Evolutionary conservation across 2,113 vertebrate genomes (phyloP), one percentile per base, ranked within the genome.

Genomic region (Protobothrops flavoviridis): DNA sequence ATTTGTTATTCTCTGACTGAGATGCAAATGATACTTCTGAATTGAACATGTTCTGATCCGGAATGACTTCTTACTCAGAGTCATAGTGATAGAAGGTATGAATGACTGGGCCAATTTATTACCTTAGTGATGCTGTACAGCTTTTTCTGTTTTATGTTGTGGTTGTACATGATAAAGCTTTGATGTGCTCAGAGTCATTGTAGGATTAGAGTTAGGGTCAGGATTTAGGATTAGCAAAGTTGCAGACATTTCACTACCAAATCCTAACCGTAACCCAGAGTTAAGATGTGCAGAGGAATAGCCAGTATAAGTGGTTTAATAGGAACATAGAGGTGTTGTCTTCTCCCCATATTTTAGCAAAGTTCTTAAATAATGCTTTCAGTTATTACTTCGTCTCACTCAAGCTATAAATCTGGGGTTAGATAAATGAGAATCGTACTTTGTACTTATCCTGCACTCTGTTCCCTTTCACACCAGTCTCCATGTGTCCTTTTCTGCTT

Each of bases 1-100:
- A 96, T 96, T 93, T 96, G 95, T 91, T 96, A 92, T 93, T 94
- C 94, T 96, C 87, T 94, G 61, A 94, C 94, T n/a, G 39, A 89
- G 50, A 17, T 85, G 15, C 93, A 93, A 87, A 89, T 64, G 90
- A 11, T 53, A 87, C 88, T 21, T 85, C 91, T 39, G 21, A 23
- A 91, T 85, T 89, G 94, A 94, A 21, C 12, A 24, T 86, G 39
- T 39, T 85, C 24, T 94, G 94, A 89, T 56, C 55, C 91, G 85
- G 64, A 26, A 23, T 87, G 56, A 95, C 85, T 21, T 95, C 90
- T 92, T 12, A 53, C 17, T 94, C 94, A 85, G 91, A 95, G 91
- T 26, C 29, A 39, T 0, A 91, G 33, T 57, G 17, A 92, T 95
- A 87, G 93, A 33, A 81, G 43, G 91, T 87, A 11, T 13, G 85